Evolutionary conservation across 2,113 vertebrate species (phyloP).

Genomic region (Corapipo altera): DNA sequence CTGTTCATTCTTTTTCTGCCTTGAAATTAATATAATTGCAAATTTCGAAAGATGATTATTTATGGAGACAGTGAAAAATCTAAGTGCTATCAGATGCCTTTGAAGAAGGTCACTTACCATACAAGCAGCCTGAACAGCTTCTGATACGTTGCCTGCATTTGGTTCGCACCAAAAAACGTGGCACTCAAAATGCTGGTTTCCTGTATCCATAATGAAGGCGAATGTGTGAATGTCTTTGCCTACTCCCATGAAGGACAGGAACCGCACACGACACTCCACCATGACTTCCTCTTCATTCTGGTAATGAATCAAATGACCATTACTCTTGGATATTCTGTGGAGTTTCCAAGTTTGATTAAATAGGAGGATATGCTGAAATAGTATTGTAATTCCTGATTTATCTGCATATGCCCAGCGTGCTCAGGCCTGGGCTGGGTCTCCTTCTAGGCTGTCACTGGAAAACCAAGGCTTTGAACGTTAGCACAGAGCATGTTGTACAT

Average conservation of each 20-base stretch:
- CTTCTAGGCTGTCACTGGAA: neutral
- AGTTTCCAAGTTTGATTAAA: neutral
- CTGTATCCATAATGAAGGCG: slow-evolving; percentile 98
- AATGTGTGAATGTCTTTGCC: slow-evolving; percentile 93
- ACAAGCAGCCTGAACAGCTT: slow-evolving; percentile 96
- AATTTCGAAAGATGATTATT: neutral
- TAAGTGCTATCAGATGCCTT: neutral
- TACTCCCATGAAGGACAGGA: slow-evolving; percentile 98
- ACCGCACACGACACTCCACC: slow-evolving; percentile 95
- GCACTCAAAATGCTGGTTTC: slow-evolving; percentile 95
- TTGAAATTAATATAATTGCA: neutral
- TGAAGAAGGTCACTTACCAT: slow-evolving; percentile 81
- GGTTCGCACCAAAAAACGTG: slow-evolving; percentile 98
- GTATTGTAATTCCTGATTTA: neutral
- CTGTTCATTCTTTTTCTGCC: neutral
- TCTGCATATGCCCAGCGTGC: neutral
- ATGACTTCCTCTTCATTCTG: slow-evolving; percentile 90
- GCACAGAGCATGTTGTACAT: neutral
- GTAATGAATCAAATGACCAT: neutral
- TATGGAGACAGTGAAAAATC: neutral
- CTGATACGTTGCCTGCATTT: slow-evolving; percentile 90
- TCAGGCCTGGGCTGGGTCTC: neutral
- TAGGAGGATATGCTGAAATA: neutral
- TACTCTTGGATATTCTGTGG: neutral
- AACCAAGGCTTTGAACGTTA: neutral